Conservation (phyloP, 2,888 invertebrate species). For the Clistopyga incitator region DNA sequence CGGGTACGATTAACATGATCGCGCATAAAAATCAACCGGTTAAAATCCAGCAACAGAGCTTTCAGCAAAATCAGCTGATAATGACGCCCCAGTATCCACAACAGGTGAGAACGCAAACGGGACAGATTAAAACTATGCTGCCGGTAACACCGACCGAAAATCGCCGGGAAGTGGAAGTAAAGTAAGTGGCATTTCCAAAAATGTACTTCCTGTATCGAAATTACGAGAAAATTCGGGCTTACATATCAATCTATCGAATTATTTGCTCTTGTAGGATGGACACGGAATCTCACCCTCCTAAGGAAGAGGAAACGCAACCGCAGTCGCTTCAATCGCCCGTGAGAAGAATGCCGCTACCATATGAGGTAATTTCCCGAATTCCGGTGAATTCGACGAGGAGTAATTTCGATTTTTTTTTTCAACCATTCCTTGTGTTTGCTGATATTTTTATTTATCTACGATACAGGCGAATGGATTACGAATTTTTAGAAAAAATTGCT, state of each 20-base stretch:
- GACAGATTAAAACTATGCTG: slow-evolving; percentile 78
- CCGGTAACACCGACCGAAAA: slow-evolving; percentile 73
- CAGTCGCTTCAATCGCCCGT: slow-evolving; percentile 77
- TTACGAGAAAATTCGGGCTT: neutral
- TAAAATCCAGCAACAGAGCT: slow-evolving; percentile 77
- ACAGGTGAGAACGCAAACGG: slow-evolving; percentile 73
- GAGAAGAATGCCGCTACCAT: slow-evolving; percentile 80
- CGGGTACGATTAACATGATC: slow-evolving; percentile 68
- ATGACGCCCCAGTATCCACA: slow-evolving; percentile 74
- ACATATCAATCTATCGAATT: neutral
- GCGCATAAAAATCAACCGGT: slow-evolving; percentile 76
- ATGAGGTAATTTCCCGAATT: slow-evolving; percentile 77
- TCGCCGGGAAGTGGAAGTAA: slow-evolving; percentile 76
- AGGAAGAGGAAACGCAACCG: slow-evolving; percentile 76
- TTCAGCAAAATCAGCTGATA: slow-evolving; percentile 78
- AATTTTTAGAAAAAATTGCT: neutral
- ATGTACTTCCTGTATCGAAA: neutral
- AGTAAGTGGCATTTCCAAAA: slow-evolving; percentile 71
- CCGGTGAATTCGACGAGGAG: neutral
- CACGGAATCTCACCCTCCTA: slow-evolving; percentile 70
- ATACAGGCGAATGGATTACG: neutral
- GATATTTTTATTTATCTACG: neutral
- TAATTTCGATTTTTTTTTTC: slow-evolving; percentile 35
- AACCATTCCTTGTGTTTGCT: slow-evolving; percentile 2
- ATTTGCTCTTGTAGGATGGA: slow-evolving; percentile 26